Evolutionary conservation across 2,888 invertebrate genomes (phyloP), one percentile per base, ranked within the genome.

Genomic region (Xylophagus ater): DNA sequence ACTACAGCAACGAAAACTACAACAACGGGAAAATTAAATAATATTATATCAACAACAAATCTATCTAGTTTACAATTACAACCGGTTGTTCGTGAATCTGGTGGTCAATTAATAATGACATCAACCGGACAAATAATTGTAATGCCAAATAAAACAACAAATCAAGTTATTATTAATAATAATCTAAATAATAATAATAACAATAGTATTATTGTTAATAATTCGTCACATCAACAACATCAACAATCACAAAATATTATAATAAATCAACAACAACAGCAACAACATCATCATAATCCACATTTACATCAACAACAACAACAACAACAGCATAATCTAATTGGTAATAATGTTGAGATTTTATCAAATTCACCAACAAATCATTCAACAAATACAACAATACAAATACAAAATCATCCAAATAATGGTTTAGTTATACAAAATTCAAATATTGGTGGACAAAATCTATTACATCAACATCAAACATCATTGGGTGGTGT

Each of bases 71-170:
- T 58, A 9, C 56, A 56, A 34, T 43, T 61, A 10, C 61, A 62
- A 33, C 53, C 59, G 3, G 48, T 58, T 37, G 45, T 58, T 6
- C 52, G 53, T 4, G 49, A 51, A 31, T 47, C 46, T 30, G 54
- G 54, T 19, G 58, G 53, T 26, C 65, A 65, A 43, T 51, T 65
- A 29, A 61, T 65, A 19, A 65, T 65, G 65, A 65, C 65, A 13
- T 63, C 65, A 2, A 58, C 60, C 3, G 65, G 65, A 3, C 65
- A 65, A 42, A 48, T 65, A 20, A 56, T 65, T 39, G 60, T 65
- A 14, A 60, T 65, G 51, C 64, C 62, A 17, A 47, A 41, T n/a
- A 34, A 30, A 13, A 26, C 34, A 15, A 21, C 44, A 7, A 46
- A 43, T 8, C 57, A 57, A 49, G 54, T 46, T 49, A 51, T 51